phyloP scores from a whole-genome alignment of 2,888 invertebrate species.

The Synergus umbraculus region DNA sequence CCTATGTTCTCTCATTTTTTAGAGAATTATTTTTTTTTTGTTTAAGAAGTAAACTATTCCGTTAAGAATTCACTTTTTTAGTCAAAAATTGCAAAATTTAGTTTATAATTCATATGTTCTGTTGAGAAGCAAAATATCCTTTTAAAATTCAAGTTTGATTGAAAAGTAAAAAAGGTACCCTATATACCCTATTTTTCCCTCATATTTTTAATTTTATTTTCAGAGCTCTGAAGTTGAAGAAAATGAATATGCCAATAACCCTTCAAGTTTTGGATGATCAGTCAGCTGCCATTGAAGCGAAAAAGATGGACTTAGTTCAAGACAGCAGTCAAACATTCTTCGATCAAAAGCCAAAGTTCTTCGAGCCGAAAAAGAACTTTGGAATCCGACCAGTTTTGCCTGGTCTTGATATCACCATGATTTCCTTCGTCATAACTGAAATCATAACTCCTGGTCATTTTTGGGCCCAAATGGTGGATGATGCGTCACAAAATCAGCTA shows the following conservation, averaged over 20 bases:
- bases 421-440: constrained; percentile 80
- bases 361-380: constrained; percentile 40
- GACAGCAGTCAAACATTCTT: not conserved
- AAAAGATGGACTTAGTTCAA: constrained; percentile 28
- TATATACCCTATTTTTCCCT: no score
- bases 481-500: constrained; percentile 73
- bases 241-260: constrained; percentile 72
- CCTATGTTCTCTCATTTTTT: no score
- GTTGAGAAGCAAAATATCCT: no score
- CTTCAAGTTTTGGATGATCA: constrained; percentile 78
- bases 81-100: no score
- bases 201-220: constrained; percentile 80
- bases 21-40: no score
- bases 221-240: constrained; percentile 85
- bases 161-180: no score
- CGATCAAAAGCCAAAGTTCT: not conserved
- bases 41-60: no score
- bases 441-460: constrained; percentile 83
- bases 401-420: constrained; percentile 80
- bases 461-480: constrained; percentile 82
- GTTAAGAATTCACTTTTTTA: no score
- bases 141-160: no score
- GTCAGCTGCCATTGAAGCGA: constrained; percentile 61
- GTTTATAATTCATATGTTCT: no score
- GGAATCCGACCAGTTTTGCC: constrained; percentile 80